phyloP scores from a whole-genome alignment of 2,113 vertebrate genomes.

The Ceyx margarethae region DNA sequence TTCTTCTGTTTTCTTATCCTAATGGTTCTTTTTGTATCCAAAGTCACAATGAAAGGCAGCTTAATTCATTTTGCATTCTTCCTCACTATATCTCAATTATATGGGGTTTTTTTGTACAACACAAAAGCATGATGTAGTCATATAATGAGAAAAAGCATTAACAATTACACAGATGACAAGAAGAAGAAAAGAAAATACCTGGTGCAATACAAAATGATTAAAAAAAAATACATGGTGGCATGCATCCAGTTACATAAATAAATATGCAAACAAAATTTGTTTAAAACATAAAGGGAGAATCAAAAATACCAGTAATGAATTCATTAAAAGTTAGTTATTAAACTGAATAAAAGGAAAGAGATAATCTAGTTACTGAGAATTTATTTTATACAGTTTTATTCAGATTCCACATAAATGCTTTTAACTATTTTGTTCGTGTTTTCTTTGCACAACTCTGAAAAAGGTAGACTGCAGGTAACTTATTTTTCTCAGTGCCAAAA shows the following conservation, averaged over 20 bases:
- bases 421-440: neutral
- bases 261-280: neutral
- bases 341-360: neutral
- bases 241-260: neutral
- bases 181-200: constrained; percentile 34
- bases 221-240: neutral
- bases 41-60: neutral
- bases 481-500: neutral
- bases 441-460: neutral
- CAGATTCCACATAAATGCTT: neutral
- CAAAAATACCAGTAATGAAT: neutral
- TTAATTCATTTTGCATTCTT: neutral
- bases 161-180: constrained; percentile 5
- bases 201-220: neutral
- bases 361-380: neutral
- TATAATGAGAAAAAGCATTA: constrained; percentile 9
- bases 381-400: neutral
- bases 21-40: neutral
- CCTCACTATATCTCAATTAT: neutral
- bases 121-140: neutral
- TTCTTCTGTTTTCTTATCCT: neutral
- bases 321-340: neutral
- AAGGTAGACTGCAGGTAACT: neutral
- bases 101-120: neutral
- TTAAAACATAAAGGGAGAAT: neutral